A percentile compares a stretch with the other conserved stretches of the same genome.
Evolutionary conservation across 2,888 invertebrate species (phyloP).

Genomic region (Steinernema hermaphroditum): DNA sequence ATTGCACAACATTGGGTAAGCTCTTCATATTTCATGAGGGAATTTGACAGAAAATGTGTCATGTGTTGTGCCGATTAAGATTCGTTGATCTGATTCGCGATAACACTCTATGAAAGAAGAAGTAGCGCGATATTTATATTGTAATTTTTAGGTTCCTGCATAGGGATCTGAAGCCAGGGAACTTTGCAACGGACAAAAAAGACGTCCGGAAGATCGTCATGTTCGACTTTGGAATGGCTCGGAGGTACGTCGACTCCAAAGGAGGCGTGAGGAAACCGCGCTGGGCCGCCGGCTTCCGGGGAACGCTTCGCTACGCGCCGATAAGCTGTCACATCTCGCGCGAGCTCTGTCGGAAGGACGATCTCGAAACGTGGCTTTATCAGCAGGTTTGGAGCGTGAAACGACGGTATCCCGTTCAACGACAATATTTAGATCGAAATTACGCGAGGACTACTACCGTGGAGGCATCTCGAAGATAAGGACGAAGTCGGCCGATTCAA

Average conservation of each 20-base stretch:
- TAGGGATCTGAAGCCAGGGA: constrained; percentile 51
- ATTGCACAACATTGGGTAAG: constrained; percentile 42
- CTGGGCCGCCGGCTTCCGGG: constrained; percentile 46
- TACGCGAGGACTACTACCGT: constrained; percentile 52
- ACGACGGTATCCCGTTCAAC: too few species aligned
- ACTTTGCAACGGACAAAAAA: constrained; percentile 46
- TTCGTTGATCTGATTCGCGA: too few species aligned
- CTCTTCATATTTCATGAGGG: constrained; percentile 32
- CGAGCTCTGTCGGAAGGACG: constrained; percentile 55
- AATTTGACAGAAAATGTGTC: too few species aligned
- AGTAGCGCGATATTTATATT: too few species aligned
- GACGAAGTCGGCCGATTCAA: constrained; percentile 37
- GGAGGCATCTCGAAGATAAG: constrained; percentile 45
- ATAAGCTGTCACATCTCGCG: constrained; percentile 45
- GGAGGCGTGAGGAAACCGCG: constrained; percentile 39
- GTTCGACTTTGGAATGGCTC: constrained; percentile 56
- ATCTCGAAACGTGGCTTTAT: constrained; percentile 57
- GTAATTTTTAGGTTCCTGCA: constrained; percentile 38
- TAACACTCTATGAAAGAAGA: too few species aligned
- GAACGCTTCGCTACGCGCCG: constrained; percentile 42
- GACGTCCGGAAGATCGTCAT: constrained; percentile 46
- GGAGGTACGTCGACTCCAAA: constrained; percentile 40
- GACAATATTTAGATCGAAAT: constrained; percentile 44
- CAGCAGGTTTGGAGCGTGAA: too few species aligned
- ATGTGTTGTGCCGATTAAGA: too few species aligned